Conservation (phyloP, 2,797 vertebrate genomes). For the Neoniphon sammara region DNA sequence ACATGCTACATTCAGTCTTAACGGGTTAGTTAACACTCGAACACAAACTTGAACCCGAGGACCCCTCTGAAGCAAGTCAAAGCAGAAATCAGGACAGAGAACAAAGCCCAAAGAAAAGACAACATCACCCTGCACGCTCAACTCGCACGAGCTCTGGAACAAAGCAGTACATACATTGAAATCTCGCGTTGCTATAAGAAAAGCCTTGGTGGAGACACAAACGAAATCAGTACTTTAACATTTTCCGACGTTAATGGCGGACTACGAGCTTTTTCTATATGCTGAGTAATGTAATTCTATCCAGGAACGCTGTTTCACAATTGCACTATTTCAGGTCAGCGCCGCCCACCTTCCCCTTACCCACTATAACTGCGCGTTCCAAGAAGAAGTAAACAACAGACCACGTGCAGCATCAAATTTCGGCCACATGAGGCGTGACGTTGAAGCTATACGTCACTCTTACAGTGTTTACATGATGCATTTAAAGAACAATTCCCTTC, state of each 20-base stretch:
- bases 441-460: constrained; percentile 6
- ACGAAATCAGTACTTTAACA: constrained; percentile 42
- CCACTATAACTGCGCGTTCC: constrained; percentile 43
- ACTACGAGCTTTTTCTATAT: constrained; percentile 71
- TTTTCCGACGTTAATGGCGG: constrained; percentile 37
- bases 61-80: not conserved
- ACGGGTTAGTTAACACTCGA: constrained; percentile 45
- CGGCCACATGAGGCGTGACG: constrained; percentile 47
- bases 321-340: not conserved
- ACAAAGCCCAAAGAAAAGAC: constrained; percentile 53
- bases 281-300: constrained; percentile 71
- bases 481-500: not conserved
- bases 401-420: constrained; percentile 78
- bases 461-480: not conserved
- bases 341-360: not conserved
- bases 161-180: constrained; percentile 61
- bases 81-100: constrained; percentile 15
- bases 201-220: constrained; percentile 5
- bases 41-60: constrained; percentile 23
- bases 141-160: not conserved
- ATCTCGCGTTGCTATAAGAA: constrained; percentile 31
- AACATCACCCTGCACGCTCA: not conserved
- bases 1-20: not conserved
- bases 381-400: constrained; percentile 82
- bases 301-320: constrained; percentile 76